Conservation (phyloP, 2,888 invertebrate species). For the Sturmia bella region DNA sequence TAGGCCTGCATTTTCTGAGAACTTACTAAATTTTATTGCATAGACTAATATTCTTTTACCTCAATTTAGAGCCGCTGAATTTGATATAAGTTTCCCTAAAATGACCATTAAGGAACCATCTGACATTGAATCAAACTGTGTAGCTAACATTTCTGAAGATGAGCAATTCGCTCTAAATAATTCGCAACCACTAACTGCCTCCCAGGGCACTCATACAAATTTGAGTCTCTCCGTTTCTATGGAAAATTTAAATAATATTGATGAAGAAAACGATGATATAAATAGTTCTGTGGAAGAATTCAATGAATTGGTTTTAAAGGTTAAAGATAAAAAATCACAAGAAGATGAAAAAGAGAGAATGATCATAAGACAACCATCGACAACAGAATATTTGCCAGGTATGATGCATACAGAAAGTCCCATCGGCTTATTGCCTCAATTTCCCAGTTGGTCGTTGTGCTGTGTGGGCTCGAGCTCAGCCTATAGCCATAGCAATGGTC, state of each 20-base stretch:
- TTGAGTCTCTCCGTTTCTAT: conserved; percentile 73
- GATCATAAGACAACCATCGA: conserved; percentile 88
- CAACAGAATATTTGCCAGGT: conserved; percentile 94
- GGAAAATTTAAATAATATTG: conserved; percentile 73
- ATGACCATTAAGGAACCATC: conserved; percentile 61
- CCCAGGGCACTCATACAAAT: conserved; percentile 74
- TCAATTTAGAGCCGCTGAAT: conserved; percentile 76
- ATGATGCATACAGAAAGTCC: conserved; percentile 93
- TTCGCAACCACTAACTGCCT: conserved; percentile 72
- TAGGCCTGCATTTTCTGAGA: no score
- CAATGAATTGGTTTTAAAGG: conserved; percentile 79
- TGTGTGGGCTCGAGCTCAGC: conserved; percentile 94
- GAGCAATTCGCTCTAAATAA: conserved; percentile 66
- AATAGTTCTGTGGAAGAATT: conserved; percentile 73
- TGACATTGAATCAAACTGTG: conserved; percentile 49
- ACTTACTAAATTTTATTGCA: neutral
- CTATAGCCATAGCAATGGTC: conserved; percentile 93
- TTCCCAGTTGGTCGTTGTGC: conserved; percentile 94
- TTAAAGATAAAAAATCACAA: conserved; percentile 71
- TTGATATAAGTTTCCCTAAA: conserved; percentile 76
- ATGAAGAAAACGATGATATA: conserved; percentile 69
- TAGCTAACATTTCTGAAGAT: conserved; percentile 64
- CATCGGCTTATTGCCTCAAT: conserved; percentile 89
- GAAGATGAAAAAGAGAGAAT: conserved; percentile 74
- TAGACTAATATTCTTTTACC: neutral